Percentiles rank a stretch among this genome's conserved stretches.
These are phyloP conservation scores for Thereva unica DNA, from an alignment of 2,888 invertebrate species.

Conservation along the genomic window DNA sequence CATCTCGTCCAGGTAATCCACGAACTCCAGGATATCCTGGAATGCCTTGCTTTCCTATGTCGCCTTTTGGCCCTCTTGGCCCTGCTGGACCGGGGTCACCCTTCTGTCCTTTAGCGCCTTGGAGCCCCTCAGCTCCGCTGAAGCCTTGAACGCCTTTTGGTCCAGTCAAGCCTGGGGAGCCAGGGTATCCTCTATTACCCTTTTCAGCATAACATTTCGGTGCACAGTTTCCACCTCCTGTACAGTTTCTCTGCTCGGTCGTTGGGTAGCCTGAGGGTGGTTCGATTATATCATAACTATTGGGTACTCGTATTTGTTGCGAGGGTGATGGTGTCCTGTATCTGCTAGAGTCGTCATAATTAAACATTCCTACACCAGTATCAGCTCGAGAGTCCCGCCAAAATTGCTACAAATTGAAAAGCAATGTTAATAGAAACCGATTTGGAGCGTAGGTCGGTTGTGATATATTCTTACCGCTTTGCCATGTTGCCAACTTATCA, in stretches of 20 bases:
- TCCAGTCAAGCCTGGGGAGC: slow-evolving; percentile 72
- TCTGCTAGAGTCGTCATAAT: slow-evolving; percentile 39
- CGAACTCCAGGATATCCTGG: slow-evolving; percentile 81
- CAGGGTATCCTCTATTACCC: slow-evolving; percentile 78
- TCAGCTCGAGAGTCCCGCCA: slow-evolving; percentile 52
- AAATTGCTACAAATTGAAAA: slow-evolving; percentile 54
- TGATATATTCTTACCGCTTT: slow-evolving; percentile 51
- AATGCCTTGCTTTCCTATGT: slow-evolving; percentile 81
- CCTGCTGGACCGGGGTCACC: slow-evolving; percentile 85
- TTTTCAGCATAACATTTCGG: slow-evolving; percentile 90
- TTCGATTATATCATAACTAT: slow-evolving; percentile 52
- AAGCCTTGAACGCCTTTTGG: slow-evolving; percentile 78
- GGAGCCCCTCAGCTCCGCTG: slow-evolving; percentile 81
- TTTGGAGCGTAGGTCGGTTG: not conserved
- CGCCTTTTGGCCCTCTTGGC: slow-evolving; percentile 80
- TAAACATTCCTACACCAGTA: slow-evolving; percentile 51
- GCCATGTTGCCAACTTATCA: slow-evolving; percentile 50
- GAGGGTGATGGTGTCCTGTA: slow-evolving; percentile 47
- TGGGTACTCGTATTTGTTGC: slow-evolving; percentile 48
- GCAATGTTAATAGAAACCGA: not conserved
- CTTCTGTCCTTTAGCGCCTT: slow-evolving; percentile 86
- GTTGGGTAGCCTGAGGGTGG: slow-evolving; percentile 54
- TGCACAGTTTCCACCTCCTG: slow-evolving; percentile 71
- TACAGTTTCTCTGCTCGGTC: slow-evolving; percentile 62
- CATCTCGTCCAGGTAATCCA: slow-evolving; percentile 55